Conservation (phyloP, 2,797 vertebrate genomes). For the Gymnopithys bicolor region DNA sequence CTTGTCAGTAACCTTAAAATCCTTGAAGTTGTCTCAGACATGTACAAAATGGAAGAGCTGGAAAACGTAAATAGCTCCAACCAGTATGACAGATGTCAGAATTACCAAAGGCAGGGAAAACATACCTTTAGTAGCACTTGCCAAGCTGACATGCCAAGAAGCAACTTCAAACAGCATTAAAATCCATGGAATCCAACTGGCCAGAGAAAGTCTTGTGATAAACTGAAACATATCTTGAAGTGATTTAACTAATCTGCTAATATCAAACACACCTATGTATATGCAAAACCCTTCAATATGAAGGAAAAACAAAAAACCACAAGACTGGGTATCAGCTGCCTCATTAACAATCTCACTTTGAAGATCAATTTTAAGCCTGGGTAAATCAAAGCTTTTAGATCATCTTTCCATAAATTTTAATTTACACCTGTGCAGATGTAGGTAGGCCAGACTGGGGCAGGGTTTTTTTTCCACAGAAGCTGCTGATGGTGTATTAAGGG, state of each 20-base stretch:
- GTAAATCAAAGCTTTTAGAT: conserved; percentile 46
- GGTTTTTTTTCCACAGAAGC: neutral
- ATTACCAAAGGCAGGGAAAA: neutral
- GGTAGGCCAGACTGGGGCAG: neutral
- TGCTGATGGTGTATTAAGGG: neutral
- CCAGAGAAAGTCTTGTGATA: neutral
- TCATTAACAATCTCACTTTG: conserved; percentile 54
- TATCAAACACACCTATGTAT: conserved; percentile 7
- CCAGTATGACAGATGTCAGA: neutral
- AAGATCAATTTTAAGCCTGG: conserved; percentile 52
- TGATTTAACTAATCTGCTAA: neutral
- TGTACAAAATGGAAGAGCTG: neutral
- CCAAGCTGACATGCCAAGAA: neutral
- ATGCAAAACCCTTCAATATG: conserved; percentile 3
- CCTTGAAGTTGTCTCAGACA: neutral
- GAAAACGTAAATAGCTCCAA: neutral
- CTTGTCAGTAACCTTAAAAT: neutral
- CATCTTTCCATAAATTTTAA: conserved; percentile 8
- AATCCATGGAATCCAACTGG: neutral
- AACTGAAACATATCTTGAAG: neutral
- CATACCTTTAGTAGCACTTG: neutral
- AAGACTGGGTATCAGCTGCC: neutral
- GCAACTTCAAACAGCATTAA: neutral
- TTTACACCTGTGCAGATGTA: conserved; percentile 41
- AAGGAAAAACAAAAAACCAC: conserved; percentile 8